Evolutionary conservation across 2,113 vertebrate species (phyloP).

Genomic region (Syngnathus floridae): DNA sequence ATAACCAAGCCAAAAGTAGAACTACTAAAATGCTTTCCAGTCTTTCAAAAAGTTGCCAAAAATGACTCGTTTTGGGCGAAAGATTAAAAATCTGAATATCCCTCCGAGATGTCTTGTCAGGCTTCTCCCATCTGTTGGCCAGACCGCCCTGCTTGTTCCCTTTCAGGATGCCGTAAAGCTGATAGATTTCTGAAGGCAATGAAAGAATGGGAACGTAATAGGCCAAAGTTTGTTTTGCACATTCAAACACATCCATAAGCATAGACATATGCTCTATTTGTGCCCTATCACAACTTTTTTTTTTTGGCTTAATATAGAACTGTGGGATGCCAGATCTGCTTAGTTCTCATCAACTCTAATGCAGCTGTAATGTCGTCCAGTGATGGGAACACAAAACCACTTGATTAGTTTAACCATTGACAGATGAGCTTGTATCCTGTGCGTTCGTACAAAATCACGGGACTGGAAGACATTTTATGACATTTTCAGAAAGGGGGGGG

Average conservation of each 20-base stretch:
- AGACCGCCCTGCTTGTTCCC: constrained; percentile 36
- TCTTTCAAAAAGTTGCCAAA: not conserved
- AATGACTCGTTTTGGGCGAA: not conserved
- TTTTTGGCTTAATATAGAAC: constrained; percentile 4
- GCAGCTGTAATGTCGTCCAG: not conserved
- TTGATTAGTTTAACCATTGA: constrained; percentile 6
- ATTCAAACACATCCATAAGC: constrained; percentile 4
- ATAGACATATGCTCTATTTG: not conserved
- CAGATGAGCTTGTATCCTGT: not conserved
- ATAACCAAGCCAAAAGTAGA: not conserved
- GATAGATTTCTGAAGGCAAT: constrained; percentile 32
- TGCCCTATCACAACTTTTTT: constrained; percentile 11
- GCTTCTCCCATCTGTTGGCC: constrained; percentile 36
- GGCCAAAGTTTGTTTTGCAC: constrained; percentile 11
- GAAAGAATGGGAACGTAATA: constrained; percentile 23
- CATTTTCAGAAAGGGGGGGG: too few relatives aligned
- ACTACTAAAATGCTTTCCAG: not conserved
- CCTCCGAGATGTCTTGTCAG: constrained; percentile 4
- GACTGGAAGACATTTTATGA: not conserved
- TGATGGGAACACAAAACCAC: constrained; percentile 27
- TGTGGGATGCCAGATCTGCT: not conserved
- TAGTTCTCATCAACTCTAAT: constrained; percentile 24
- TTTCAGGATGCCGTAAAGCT: constrained; percentile 42
- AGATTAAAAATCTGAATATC: constrained; percentile 12
- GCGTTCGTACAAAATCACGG: not conserved